These are phyloP conservation scores for Atherinosoma microstoma DNA, from an alignment of 2,797 vertebrate genomes.

Conservation along the genomic window DNA sequence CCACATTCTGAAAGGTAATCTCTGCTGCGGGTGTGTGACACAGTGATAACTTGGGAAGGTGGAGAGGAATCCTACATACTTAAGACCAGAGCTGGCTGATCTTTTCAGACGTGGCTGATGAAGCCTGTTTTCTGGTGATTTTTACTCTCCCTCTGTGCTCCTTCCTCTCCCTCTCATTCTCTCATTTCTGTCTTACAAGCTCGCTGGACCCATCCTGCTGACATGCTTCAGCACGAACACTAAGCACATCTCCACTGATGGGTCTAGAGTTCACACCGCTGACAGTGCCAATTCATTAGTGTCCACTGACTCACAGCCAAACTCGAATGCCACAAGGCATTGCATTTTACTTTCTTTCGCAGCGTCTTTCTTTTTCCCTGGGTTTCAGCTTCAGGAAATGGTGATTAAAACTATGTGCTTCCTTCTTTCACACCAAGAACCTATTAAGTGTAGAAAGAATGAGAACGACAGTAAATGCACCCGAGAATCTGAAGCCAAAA, in stretches of 20 bases:
- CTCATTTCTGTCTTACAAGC: constrained; percentile 67
- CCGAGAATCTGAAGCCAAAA: constrained; percentile 61
- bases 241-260: constrained; percentile 66
- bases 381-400: constrained; percentile 27
- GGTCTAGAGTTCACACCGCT: constrained; percentile 70
- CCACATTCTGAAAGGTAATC: constrained; percentile 63
- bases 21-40: constrained; percentile 60
- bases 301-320: constrained; percentile 74
- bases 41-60: constrained; percentile 60
- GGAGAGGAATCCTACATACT: constrained; percentile 58
- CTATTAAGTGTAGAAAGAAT: constrained; percentile 45
- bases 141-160: constrained; percentile 7
- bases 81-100: constrained; percentile 55
- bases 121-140: constrained; percentile 38
- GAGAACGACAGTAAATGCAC: constrained; percentile 46
- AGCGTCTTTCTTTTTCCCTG: constrained; percentile 20
- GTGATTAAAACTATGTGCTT: constrained; percentile 37
- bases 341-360: constrained; percentile 46
- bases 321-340: constrained; percentile 67
- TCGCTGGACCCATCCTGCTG: constrained; percentile 56
- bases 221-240: constrained; percentile 70
- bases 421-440: constrained; percentile 27
- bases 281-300: constrained; percentile 81
- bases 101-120: constrained; percentile 59
- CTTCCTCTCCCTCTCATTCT: constrained; percentile 37